These are phyloP conservation scores for Grantiella picta DNA, from an alignment of 2,113 vertebrate species.

Conservation along the genomic window DNA sequence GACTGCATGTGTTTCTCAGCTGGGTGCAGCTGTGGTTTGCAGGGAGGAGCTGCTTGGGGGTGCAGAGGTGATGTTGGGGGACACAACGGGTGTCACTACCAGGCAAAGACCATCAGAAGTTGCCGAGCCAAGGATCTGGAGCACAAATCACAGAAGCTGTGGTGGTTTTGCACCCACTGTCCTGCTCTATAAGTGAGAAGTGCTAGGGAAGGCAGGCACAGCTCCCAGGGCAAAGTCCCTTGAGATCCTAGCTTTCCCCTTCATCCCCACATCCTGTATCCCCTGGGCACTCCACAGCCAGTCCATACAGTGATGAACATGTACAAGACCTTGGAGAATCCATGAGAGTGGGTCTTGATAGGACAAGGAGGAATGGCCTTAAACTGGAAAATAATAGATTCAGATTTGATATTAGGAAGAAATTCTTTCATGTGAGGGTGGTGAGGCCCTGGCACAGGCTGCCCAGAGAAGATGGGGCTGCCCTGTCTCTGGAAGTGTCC, in stretches of 20 bases:
- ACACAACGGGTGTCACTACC: not conserved
- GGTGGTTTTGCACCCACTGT: rapidly evolving
- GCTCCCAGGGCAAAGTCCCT: not conserved
- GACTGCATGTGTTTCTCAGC: not conserved
- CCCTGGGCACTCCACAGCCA: rapidly evolving
- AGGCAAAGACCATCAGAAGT: rapidly evolving
- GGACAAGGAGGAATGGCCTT: not conserved
- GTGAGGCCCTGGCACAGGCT: not conserved
- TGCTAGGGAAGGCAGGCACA: not conserved
- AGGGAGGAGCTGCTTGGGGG: not conserved
- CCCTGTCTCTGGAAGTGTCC: not conserved
- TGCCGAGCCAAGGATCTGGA: not conserved
- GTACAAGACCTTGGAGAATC: not conserved
- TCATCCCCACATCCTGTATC: not conserved
- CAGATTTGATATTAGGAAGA: not conserved
- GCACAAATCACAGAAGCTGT: not conserved
- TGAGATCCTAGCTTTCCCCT: not conserved
- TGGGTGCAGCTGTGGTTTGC: not conserved
- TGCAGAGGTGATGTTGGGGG: not conserved
- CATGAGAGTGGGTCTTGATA: rapidly evolving
- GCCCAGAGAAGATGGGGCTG: not conserved
- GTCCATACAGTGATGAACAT: not conserved
- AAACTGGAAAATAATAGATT: not conserved
- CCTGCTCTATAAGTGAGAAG: not conserved
- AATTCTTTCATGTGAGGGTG: not conserved